phyloP scores from a whole-genome alignment of 2,888 invertebrate genomes.

The Lochmaea capreae region DNA sequence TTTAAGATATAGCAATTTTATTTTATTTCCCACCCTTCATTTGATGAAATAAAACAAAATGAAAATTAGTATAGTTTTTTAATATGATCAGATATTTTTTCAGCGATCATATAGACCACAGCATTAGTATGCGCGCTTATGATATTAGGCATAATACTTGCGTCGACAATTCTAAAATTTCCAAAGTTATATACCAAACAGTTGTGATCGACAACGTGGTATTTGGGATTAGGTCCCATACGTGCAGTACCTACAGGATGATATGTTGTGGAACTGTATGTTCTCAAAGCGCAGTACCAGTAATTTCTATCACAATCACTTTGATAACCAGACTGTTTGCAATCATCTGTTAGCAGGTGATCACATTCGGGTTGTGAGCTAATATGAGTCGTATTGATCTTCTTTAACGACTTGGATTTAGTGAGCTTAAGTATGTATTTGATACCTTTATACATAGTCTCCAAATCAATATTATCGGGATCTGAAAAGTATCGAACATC shows the following conservation, averaged over 20 bases:
- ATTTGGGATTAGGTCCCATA: conserved; percentile 60
- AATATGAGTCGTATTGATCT: conserved; percentile 69
- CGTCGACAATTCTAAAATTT: conserved; percentile 42
- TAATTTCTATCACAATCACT: conserved; percentile 64
- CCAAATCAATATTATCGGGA: conserved; percentile 68
- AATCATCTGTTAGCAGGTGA: conserved; percentile 51
- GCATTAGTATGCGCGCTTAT: too few species aligned
- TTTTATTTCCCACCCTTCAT: too few species aligned
- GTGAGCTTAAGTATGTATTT: conserved; percentile 55
- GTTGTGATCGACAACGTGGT: conserved; percentile 69
- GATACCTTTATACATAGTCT: conserved; percentile 73
- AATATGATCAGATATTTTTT: too few species aligned
- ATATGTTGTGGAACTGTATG: conserved; percentile 65
- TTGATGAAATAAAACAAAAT: too few species aligned
- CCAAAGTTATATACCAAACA: conserved; percentile 67
- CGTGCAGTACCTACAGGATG: conserved; percentile 60
- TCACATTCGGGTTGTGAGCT: conserved; percentile 41
- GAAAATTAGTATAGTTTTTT: too few species aligned
- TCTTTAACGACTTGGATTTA: conserved; percentile 71
- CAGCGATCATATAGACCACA: too few species aligned
- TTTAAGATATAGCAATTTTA: too few species aligned
- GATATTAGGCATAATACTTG: too few species aligned
- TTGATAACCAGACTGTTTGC: conserved; percentile 53
- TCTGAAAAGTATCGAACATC: conserved; percentile 46
- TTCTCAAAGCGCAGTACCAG: conserved; percentile 66